Evolutionary conservation across 2,888 invertebrate species (phyloP).

Genomic region (Branchipolynoe longqiensis): DNA sequence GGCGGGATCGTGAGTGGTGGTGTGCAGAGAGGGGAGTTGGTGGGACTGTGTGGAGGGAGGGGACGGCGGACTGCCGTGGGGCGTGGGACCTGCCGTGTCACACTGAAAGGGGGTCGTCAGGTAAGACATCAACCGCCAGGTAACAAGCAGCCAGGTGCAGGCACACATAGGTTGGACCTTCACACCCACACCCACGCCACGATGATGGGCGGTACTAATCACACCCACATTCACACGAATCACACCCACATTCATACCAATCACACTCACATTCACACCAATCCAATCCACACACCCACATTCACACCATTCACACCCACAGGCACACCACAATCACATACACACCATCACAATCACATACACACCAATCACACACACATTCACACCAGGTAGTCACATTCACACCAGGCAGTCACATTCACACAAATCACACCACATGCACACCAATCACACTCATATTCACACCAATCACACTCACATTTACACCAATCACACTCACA

Average conservation of each 20-base stretch:
- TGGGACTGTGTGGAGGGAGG: neutral
- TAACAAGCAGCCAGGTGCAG: constrained; percentile 48
- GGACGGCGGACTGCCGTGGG: constrained; percentile 4
- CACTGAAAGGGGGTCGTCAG: constrained; percentile 42
- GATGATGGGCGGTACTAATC: too few species aligned
- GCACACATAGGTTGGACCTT: neutral
- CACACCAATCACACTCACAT: neutral
- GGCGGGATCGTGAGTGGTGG: constrained; percentile 17
- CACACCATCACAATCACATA: neutral
- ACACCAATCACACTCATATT: neutral
- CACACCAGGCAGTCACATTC: neutral
- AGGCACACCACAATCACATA: neutral
- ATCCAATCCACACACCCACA: neutral
- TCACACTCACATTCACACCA: neutral
- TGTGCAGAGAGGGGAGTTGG: neutral
- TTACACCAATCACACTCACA: neutral
- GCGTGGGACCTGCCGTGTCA: constrained; percentile 35
- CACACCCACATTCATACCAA: neutral
- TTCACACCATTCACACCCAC: neutral
- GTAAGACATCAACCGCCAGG: constrained; percentile 50
- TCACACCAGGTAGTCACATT: neutral
- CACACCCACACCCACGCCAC: neutral
- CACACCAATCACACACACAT: neutral
- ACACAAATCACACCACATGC: neutral
- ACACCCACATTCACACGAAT: neutral